Conservation (phyloP, 2,888 invertebrate genomes). For the Melinaea menophilus region DNA sequence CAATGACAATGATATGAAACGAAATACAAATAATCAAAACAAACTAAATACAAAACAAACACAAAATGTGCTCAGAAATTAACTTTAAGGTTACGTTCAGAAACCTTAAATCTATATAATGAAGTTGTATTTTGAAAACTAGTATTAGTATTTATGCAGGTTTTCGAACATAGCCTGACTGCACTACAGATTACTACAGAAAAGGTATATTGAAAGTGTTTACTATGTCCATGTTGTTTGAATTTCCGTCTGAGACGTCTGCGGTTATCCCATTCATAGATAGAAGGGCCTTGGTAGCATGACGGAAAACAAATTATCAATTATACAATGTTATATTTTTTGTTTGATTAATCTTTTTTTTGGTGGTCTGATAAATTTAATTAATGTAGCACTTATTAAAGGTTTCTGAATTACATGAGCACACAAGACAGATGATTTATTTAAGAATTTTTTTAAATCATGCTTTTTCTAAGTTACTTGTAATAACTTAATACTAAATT, state of each 20-base stretch:
- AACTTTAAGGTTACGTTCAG: constrained; percentile 71
- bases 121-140: constrained; percentile 34
- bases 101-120: constrained; percentile 56
- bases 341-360: not conserved
- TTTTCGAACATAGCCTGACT: constrained; percentile 75
- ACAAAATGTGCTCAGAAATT: constrained; percentile 31
- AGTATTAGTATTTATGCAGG: constrained; percentile 40
- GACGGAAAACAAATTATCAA: constrained; percentile 58
- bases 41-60: constrained; percentile 21
- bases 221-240: constrained; percentile 63
- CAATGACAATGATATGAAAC: constrained; percentile 4
- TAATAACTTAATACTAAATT: constrained; percentile 9
- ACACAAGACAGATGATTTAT: constrained; percentile 15
- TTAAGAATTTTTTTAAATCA: constrained; percentile 3
- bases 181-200: constrained; percentile 61
- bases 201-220: constrained; percentile 48
- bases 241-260: constrained; percentile 59
- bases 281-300: constrained; percentile 68
- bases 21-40: constrained; percentile 15
- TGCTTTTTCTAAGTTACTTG: constrained; percentile 13
- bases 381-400: constrained; percentile 30
- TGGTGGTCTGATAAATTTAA: not conserved
- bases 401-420: constrained; percentile 32
- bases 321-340: constrained; percentile 21
- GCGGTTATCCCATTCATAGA: constrained; percentile 71